Evolutionary conservation across 1,140 invertebrate species (phyloP), one percentile per base, ranked within the genome.

Genomic region (Monomorium pharaonis): DNA sequence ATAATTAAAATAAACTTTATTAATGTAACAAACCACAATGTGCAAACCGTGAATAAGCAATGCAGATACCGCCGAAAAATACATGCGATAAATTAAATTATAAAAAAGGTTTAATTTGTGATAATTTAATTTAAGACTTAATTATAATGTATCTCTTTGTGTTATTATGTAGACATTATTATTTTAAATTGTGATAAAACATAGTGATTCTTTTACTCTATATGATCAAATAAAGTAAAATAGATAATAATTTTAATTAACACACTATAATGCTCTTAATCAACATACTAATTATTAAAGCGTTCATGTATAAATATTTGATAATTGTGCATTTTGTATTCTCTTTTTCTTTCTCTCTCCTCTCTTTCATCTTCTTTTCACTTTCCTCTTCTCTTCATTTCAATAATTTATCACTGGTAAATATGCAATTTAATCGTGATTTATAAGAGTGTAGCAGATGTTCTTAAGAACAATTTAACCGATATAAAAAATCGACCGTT

Each of bases 1-100:
- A 30, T 54, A 78, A 78, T 63, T 24, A 21, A n/a, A 77, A 49
- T 33, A 51, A 81, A 70, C 33, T 54, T 81, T 18, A 58, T 54
- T 42, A 4, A 42, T 14, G 7, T 24, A 3, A 14, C 18, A 4
- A 33, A 9, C 18, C 9, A n/a, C 27, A 33, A 42, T n/a, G 14
- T 30, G 24, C 16, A 60, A 42, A 62, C 18, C 10, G 24, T 4
- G 37, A 62, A 63, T 1, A n/a, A n/a, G 42, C 9, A 58, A 21
- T 63, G 30, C 16, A 21, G 2, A 33, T 7, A 30, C 27, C 16
- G 16, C 10, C 7, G 16, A 63, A 16, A 33, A 67, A 14, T n/a
- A n/a, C 14, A 10, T n/a, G n/a, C 37, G 24, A 33, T 12, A 72
- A 74, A 56, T 42, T 37, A 58, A 42, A 0, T 75, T 42, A 18